Evolutionary conservation across 1,140 invertebrate genomes (phyloP), one percentile per base, ranked within the genome.

Genomic region (Caenorhabditis elegans): DNA sequence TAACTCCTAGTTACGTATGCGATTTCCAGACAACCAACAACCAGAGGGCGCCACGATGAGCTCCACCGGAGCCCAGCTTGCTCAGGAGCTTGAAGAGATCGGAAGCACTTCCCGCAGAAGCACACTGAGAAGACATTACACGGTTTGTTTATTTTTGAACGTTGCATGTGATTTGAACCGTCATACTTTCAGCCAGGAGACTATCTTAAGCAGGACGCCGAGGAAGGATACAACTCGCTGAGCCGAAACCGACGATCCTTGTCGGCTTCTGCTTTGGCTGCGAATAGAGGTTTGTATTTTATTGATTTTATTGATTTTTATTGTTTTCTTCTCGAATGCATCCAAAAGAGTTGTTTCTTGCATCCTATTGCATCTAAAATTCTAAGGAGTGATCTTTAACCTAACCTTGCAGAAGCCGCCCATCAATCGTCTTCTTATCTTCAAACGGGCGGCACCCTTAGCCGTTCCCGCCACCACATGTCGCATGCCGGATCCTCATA

Each of bases 81-180:
- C 85, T 75, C 86, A 78, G 8, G 87, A 88, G 70, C 79, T 88
- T 19, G 87, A 88, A 75, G 87, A 89, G 70, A 55, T 89, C 76
- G 84, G 85, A 65, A 80, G 83, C 17, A 85, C 87, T 28, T 90
- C 88, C 15, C 80, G 86, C 15, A 85, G 89, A 47, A 89, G 88
- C 49, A 89, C 88, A 10, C 80, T 89, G 31, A 85, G 88, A 49
- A 79, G 88, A 46, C 88, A 89, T 70, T 89, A 89, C 75, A 89
- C 88, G 8, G 87, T 88, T 15, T 17, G 48, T 85, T 39, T 13
- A 8, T n/a, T 8, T 5, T 13, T 34, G 22, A 22, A 77, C 24
- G 13, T n/a, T 49, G 49, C 3, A 49, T 49, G 24, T 31, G 19
- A 31, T 60, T 48, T 34, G n/a, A 43, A 43, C 39, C 49, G n/a